A percentile compares a stretch with the other conserved stretches of the same genome.
Evolutionary conservation across 2,113 vertebrate genomes (phyloP).

Genomic region (Excalfactoria chinensis): DNA sequence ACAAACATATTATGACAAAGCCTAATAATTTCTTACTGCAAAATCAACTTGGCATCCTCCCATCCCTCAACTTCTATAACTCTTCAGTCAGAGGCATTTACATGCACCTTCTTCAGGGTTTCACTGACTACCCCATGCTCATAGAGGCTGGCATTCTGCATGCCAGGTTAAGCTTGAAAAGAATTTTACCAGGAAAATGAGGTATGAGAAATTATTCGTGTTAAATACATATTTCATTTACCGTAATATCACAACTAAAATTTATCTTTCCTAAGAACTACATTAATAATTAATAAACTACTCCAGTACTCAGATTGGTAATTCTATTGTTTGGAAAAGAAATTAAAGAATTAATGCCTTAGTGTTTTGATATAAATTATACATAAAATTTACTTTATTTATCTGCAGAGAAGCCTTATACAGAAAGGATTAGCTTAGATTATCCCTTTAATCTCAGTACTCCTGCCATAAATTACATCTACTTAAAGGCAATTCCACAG

Average conservation of each 20-base stretch:
- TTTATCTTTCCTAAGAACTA: background rate
- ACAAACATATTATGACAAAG: background rate
- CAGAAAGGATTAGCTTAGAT: background rate
- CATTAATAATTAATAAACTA: background rate
- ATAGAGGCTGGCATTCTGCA: background rate
- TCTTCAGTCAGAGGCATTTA: background rate
- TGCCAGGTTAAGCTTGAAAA: background rate
- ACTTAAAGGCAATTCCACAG: background rate
- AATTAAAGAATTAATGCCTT: background rate
- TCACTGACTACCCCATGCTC: background rate
- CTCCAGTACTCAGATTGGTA: background rate
- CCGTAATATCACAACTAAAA: background rate
- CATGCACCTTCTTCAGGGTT: accelerated
- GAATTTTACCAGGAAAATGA: background rate
- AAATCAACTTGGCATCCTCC: background rate
- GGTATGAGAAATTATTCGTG: background rate
- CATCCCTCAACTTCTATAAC: background rate
- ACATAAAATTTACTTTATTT: background rate
- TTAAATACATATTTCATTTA: background rate
- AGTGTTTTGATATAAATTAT: background rate
- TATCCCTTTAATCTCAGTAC: background rate
- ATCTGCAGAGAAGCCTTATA: background rate
- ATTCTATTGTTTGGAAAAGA: background rate
- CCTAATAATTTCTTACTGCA: background rate
- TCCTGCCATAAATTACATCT: background rate